Base-by-base conservation (phyloP, 2,888 invertebrate species). In the Stratiomys singularior region DNA sequence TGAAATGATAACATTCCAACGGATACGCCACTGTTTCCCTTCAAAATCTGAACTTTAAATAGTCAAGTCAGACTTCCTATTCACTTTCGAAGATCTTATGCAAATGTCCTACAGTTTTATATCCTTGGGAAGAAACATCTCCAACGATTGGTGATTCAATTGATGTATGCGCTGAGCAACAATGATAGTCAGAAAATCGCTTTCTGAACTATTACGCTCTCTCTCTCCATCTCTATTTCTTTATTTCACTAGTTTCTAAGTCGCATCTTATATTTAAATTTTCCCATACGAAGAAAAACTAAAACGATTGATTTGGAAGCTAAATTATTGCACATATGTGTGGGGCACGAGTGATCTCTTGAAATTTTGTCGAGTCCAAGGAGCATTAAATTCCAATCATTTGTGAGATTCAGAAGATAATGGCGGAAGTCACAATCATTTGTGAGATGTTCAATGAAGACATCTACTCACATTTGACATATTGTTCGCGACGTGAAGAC, bases 101-200 rank as follows among this genome's bases (percentile, higher is more conserved):
- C 79, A 79, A 78, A 79, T 77, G 63, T 74, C 44, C 37, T 74
- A 30, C 78, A 77, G 28, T 79, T 77, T 76, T 77, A 77, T 79
- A 58, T 74, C 7, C 46, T 47, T 58, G 3, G n/a, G n/a, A 5
- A 5, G 37, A 37, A 37, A 5, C 9, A 5, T 37, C 9, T 37
- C 37, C 37, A 9, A 37, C n/a, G n/a, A n/a, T n/a, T n/a, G n/a
- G 37, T 37, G 5, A n/a, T 37, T 37, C 25, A 23, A n/a, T n/a
- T 47, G 71, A 47, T 28, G 7, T 25, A 69, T 15, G 21, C 23
- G 60, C 60, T 37, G 60, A n/a, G 7, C 60, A 21, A 60, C 25
- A 25, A 60, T 60, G 23, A 25, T 15, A 44, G 11, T 23, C 11
- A 69, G 69, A 46, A 69, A 46, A 69, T 46, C 9, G 46, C 25